Evolutionary conservation across 35 echinoderm and acorn worm species (phyloP), one percentile per base, ranked within the genome.

Genomic region (Holothuria glaberrima): DNA sequence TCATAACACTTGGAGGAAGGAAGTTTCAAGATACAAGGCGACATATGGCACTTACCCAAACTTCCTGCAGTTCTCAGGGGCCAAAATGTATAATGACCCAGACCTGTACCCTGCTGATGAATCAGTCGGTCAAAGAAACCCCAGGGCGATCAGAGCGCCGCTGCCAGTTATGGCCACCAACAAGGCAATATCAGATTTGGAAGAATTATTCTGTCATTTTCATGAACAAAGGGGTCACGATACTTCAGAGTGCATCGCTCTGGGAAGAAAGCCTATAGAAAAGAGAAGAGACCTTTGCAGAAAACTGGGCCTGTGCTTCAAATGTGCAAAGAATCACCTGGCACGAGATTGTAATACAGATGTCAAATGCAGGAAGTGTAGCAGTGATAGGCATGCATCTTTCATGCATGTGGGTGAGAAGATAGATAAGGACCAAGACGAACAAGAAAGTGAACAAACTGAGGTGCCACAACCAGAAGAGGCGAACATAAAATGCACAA

Each of bases 1-100:
- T 10, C 78, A 91, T 19, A 91, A 90, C 44, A 30, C 22, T 20
- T 94, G 93, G 93, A 60, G 93, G 61, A 58, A 94, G 44, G 21
- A 41, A 1, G 89, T 46, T 27, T 57, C 80, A 35, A 1, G 67
- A 0, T 26, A 76, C 21, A 94, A 94, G 28, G 3, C 0, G 0
- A 5, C 0, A 0, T 46, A 30, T 68, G 77, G 56, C 5, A 17
- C 3, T 5, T 90, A 86, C 50, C 86, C 86, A 44, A 71, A 14
- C 13, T 88, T 88, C 21, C 9, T 9, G 14, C 65, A 50, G 48
- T 88, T 88, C 33, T 30, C 86, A 19, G 24, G 6, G 34, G 86
- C 86, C 3, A 5, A 41, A 18, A 88, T 71, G 66, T 48, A 50
- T 17, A 88, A 88, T 50, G 86, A 71, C 30, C 86, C 66, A 19